Evolutionary conservation across 2,888 invertebrate species (phyloP), one percentile per base, ranked within the genome.

Genomic region (Halictus ligatus): DNA sequence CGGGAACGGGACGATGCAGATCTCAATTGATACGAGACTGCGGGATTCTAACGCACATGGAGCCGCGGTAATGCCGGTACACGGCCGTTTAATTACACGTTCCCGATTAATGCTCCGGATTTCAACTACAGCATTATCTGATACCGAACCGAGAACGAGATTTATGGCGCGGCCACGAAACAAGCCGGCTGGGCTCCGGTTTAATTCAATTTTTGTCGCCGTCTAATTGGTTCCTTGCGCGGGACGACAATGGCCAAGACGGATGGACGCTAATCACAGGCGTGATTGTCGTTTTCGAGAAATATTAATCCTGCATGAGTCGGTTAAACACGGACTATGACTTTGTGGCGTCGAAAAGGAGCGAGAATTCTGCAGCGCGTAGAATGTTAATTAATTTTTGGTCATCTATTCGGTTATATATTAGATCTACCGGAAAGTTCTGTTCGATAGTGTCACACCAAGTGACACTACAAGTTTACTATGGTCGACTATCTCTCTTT

Each of bases 51-150:
- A 71, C 69, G 48, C 58, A 46, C 48, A 40, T 58, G 72, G 54
- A 82, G 50, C 43, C 54, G n/a, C 43, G 48, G 69, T 60, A 75
- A 71, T 48, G 25, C 50, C 43, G 43, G n/a, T 67, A 43, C 83
- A 64, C 12, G 35, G 21, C 60, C 78, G 83, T 83, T 84, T 83
- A 83, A 84, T 84, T 83, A 74, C 74, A 77, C 29, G 74, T 40
- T 75, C 60, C n/a, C 77, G 78, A 83, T 84, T 83, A 78, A 74
- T 77, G 74, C 75, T 67, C 74, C 76, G 13, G 67, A 58, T 35
- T 77, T 81, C 73, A 35, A 40, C 69, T 50, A 46, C 69, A 50
- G 83, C 48, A 83, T 73, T 77, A 73, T 76, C 83, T 67, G 82
- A 73, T 76, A 80, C 35, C 71, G 15, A 64, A 43, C 29, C 29